Evolutionary conservation across 53 echinoderm and acorn worm species (phyloP).

Genomic region (Astropecten irregularis): DNA sequence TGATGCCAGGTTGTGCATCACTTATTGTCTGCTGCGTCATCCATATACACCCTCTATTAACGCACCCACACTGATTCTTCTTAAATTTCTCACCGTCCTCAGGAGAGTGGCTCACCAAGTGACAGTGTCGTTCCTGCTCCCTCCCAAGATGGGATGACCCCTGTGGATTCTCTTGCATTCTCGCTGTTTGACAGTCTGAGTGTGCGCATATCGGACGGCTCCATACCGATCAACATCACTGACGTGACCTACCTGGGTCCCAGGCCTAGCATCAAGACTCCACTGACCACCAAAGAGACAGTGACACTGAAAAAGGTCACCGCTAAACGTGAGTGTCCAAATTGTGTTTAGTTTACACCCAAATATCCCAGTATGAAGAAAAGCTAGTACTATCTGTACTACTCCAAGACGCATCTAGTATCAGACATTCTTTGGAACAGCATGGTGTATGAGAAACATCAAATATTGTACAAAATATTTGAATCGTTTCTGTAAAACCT

Average conservation of each 20-base stretch:
- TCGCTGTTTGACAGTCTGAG: not conserved
- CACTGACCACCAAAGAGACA: not conserved
- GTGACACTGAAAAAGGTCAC: not conserved
- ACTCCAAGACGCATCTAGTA: too few species aligned
- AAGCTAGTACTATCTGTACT: too few species aligned
- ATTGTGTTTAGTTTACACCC: not conserved
- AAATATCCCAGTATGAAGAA: too few species aligned
- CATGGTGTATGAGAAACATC: too few species aligned
- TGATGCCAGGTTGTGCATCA: too few species aligned
- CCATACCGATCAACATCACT: constrained; percentile 17
- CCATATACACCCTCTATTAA: too few species aligned
- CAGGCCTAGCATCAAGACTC: not conserved
- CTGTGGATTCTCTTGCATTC: not conserved
- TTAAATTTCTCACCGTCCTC: not conserved
- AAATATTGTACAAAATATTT: too few species aligned
- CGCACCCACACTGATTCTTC: not conserved
- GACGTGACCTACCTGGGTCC: constrained; percentile 11
- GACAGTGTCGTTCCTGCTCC: not conserved
- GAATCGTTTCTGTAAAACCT: too few species aligned
- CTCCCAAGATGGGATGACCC: not conserved
- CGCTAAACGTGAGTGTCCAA: constrained; percentile 12
- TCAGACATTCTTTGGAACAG: too few species aligned
- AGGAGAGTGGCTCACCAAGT: constrained; percentile 5
- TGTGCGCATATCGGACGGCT: not conserved
- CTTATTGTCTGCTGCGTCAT: too few species aligned